Percentiles rank a stretch among this genome's conserved stretches.
phyloP scores from a whole-genome alignment of 2,797 vertebrate genomes.

The Mus caroli region DNA sequence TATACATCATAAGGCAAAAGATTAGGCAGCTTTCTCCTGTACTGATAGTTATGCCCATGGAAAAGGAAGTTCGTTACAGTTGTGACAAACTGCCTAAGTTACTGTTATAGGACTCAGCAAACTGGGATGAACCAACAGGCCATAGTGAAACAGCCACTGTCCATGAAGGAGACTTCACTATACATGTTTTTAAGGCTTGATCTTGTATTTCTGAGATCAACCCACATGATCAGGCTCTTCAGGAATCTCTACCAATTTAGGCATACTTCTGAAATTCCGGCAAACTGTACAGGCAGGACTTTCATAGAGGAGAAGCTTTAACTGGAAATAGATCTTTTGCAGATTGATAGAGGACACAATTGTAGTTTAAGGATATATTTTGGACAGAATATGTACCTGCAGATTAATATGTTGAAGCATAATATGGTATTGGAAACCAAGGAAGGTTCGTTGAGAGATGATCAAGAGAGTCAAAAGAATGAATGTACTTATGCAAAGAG shows the following conservation, averaged over 20 bases:
- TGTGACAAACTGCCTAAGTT: background rate
- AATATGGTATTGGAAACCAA: background rate
- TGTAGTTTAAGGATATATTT: background rate
- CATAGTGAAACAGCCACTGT: background rate
- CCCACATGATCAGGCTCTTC: background rate
- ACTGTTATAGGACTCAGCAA: background rate
- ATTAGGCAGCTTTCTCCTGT: background rate
- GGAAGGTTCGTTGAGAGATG: background rate
- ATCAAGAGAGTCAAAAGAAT: background rate
- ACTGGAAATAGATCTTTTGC: background rate
- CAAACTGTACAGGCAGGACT: background rate
- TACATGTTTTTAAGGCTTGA: background rate
- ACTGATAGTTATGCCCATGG: background rate
- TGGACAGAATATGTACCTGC: background rate
- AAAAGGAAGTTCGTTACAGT: background rate
- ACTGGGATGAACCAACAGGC: background rate
- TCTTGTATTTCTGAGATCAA: background rate
- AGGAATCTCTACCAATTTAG: background rate
- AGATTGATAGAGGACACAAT: background rate
- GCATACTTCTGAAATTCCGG: background rate
- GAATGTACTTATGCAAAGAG: background rate
- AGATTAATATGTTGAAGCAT: background rate
- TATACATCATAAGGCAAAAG: background rate
- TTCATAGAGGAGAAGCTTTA: background rate
- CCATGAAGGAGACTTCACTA: background rate